Base-by-base conservation (phyloP, 1,140 invertebrate species). In the Procambarus virginalis region DNA sequence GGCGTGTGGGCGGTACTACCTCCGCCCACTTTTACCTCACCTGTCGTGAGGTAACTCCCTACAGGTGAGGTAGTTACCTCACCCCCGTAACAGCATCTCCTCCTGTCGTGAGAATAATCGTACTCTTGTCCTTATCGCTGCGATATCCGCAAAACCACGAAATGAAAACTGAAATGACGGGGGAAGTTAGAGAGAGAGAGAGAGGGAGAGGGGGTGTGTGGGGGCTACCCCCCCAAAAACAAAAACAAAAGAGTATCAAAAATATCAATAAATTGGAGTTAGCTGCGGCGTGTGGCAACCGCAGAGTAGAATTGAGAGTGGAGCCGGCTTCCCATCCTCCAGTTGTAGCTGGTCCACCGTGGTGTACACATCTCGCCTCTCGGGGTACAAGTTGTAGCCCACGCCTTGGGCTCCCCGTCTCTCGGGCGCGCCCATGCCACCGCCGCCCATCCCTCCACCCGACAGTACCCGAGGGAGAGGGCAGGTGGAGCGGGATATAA, bases 181-280 rank as follows among this genome's bases (percentile, higher is more conserved):
- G 34, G 34, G 55, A 49, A 80, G n/a, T n/a, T n/a, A n/a, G n/a
- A 34, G 34, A 34, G 8, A 55, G 51, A 55, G 51, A 55, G 12
- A 4, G 51, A 55, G 51, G 12, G 51, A 55, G 34, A 34, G 34
- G 34, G 34, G 34, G 34, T 34, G 34, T 34, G 34, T n/a, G 34
- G 34, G 34, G 34, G 34, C 34, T 34, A 34, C 34, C 34, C 34
- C 34, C 34, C 34, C 34, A 55, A 55, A 55, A 55, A 55, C 51
- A 55, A 12, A 55, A 55, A 10, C 8, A 55, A 55, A 34, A 49
- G 55, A 60, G 46, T 60, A 60, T 34, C 17, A 22, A 82, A 82
- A 82, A 82, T 82, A 68, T 78, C 84, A 78, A 86, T 86, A 86
- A 86, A 78, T 60, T 68, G 49, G 55, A 73, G 12, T 6, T 60